Conservation (phyloP, 1,140 invertebrate species). For the Sipha flava region DNA sequence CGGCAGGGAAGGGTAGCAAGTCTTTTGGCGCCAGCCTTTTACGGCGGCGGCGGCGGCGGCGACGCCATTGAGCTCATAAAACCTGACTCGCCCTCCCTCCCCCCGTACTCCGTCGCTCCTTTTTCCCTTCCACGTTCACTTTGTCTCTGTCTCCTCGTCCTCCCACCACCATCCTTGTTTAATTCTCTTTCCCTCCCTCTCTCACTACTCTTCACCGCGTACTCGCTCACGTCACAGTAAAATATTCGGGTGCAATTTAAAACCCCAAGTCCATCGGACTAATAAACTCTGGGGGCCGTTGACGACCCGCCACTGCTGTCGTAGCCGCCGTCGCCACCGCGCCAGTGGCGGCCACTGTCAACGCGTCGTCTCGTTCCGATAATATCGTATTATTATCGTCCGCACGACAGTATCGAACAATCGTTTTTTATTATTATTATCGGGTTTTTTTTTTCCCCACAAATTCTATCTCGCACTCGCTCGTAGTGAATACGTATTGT, state of each 20-base stretch:
- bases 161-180: too few species aligned
- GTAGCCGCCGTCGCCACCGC: not conserved
- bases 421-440: not conserved
- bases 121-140: too few species aligned
- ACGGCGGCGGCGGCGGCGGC: not conserved
- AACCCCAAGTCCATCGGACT: not conserved
- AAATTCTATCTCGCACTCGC: not conserved
- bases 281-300: not conserved
- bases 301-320: not conserved
- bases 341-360: not conserved
- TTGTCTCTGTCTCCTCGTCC: too few species aligned
- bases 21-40: conserved; percentile 23
- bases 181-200: not conserved
- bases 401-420: too few species aligned
- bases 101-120: too few species aligned
- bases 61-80: conserved; percentile 16
- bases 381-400: too few species aligned
- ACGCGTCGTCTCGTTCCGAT: too few species aligned
- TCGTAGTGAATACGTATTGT: not conserved
- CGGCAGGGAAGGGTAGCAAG: not conserved
- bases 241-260: conserved; percentile 6
- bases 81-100: not conserved
- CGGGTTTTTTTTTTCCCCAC: not conserved
- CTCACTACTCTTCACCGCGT: not conserved
- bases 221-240: not conserved